Conservation (phyloP, 2,797 vertebrate species). For the Sebastes itinus region DNA sequence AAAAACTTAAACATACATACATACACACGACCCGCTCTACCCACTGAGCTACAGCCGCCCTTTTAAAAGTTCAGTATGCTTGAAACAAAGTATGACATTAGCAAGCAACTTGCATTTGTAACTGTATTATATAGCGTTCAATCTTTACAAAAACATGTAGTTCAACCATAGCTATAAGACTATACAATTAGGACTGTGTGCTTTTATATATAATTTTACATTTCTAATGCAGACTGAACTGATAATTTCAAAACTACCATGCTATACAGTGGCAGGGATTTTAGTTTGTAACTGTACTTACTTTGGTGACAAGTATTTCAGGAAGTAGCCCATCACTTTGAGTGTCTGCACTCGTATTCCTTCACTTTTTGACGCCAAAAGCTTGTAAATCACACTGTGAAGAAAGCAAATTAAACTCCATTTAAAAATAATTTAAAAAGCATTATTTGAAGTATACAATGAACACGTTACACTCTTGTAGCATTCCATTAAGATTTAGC, state of each 20-base stretch:
- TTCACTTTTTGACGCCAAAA: conserved; percentile 95
- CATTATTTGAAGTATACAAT: not conserved
- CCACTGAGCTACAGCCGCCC: no score
- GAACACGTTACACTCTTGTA: not conserved
- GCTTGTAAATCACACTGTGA: conserved; percentile 93
- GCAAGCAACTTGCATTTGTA: no score
- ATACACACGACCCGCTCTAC: no score
- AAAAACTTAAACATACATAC: no score
- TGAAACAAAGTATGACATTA: no score
- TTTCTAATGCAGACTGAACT: not conserved
- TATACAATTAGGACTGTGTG: not conserved
- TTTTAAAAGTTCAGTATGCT: no score
- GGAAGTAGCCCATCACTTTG: conserved; percentile 97
- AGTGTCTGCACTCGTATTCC: conserved; percentile 95
- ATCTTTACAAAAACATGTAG: no score
- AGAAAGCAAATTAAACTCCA: not conserved
- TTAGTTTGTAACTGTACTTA: conserved; percentile 60
- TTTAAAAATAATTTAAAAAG: not conserved
- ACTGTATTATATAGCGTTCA: no score
- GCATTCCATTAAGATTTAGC: not conserved
- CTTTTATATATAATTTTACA: not conserved
- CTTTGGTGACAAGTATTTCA: conserved; percentile 85
- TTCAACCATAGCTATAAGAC: no score
- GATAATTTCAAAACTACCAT: not conserved
- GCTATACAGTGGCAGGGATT: not conserved